Percentiles rank a stretch among this genome's conserved stretches.
Evolutionary conservation across 2,888 invertebrate species (phyloP).

Genomic region (Pecten maximus): DNA sequence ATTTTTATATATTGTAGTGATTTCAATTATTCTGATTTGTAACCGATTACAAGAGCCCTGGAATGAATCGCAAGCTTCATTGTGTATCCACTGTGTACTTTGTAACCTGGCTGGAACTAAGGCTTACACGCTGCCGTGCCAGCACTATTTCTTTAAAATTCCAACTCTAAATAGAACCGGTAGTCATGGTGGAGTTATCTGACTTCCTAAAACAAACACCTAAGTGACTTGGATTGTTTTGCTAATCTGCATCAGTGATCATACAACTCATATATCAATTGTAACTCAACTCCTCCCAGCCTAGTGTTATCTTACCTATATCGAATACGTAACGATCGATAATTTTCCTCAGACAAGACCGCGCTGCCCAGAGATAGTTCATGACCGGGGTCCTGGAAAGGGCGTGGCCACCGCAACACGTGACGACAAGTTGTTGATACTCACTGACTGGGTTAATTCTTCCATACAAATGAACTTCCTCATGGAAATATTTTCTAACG

Average conservation of each 20-base stretch:
- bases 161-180: neutral
- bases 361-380: constrained; percentile 50
- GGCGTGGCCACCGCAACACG: constrained; percentile 42
- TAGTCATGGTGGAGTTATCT: neutral
- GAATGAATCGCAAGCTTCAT: too few species aligned
- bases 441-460: constrained; percentile 34
- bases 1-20: too few species aligned
- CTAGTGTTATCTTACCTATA: constrained; percentile 48
- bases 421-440: constrained; percentile 7
- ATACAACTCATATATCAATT: neutral
- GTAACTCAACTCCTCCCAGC: neutral
- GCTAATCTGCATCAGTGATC: neutral
- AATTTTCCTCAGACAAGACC: constrained; percentile 51
- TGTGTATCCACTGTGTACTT: neutral
- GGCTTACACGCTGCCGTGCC: neutral
- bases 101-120: neutral
- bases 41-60: too few species aligned
- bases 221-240: constrained; percentile 17
- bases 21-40: too few species aligned
- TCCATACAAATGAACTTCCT: constrained; percentile 40
- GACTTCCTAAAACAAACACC: neutral
- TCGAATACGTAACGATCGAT: constrained; percentile 55
- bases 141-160: neutral
- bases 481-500: neutral
- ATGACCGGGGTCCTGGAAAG: constrained; percentile 44